Evolutionary conservation across 1,140 invertebrate species (phyloP).

Genomic region (Gonioctena quinquepunctata): DNA sequence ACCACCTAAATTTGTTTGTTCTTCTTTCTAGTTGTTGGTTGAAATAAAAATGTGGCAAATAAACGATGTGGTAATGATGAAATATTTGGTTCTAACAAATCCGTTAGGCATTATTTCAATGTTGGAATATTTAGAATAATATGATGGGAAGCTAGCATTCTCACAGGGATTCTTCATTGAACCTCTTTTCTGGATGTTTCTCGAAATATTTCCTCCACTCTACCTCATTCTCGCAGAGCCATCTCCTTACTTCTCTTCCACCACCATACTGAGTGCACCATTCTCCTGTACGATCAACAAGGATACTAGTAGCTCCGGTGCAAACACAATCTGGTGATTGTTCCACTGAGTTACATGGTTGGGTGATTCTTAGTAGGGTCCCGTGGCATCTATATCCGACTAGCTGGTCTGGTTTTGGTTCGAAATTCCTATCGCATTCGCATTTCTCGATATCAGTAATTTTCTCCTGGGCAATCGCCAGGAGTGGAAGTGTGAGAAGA

Average conservation of each 20-base stretch:
- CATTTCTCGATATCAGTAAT: background rate
- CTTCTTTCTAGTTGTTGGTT: too few relatives aligned
- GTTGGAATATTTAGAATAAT: too few relatives aligned
- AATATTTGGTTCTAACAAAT: too few relatives aligned
- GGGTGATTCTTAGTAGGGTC: conserved; percentile 17
- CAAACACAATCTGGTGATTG: conserved; percentile 33
- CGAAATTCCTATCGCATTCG: background rate
- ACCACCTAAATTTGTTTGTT: too few relatives aligned
- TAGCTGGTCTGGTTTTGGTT: background rate
- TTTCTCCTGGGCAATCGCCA: background rate
- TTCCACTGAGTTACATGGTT: conserved; percentile 32
- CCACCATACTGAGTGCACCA: conserved; percentile 31
- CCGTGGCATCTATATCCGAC: conserved; percentile 26
- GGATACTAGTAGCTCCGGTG: conserved; percentile 29
- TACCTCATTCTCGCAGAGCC: conserved; percentile 35
- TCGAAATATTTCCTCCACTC: conserved; percentile 36
- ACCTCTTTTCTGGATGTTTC: conserved; percentile 25
- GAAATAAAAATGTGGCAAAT: too few relatives aligned
- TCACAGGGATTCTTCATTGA: too few relatives aligned
- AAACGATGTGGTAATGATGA: too few relatives aligned
- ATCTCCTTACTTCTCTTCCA: conserved; percentile 31
- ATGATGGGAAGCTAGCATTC: too few relatives aligned
- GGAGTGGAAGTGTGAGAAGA: background rate
- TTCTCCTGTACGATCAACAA: conserved; percentile 32
- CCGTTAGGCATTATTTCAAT: too few relatives aligned